These are phyloP conservation scores for Drosophila multiciliata DNA, from an alignment of 2,888 invertebrate species.

Conservation along the genomic window DNA sequence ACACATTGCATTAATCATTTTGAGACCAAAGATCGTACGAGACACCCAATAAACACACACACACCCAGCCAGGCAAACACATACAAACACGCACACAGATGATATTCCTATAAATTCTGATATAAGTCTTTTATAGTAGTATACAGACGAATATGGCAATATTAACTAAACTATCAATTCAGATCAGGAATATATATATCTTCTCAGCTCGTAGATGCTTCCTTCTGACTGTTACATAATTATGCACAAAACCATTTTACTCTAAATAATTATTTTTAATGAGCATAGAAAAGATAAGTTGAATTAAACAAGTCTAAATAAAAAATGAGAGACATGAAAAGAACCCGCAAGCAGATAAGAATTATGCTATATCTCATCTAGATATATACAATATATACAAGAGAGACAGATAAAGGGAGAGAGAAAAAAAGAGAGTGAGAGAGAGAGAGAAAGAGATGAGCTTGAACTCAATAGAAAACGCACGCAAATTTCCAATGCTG, in stretches of 20 bases:
- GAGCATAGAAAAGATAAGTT: neutral
- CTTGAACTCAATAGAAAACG: neutral
- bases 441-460: neutral
- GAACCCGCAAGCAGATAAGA: neutral
- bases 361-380: neutral
- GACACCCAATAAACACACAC: slow-evolving; percentile 56
- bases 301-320: slow-evolving; percentile 10
- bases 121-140: neutral
- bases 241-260: neutral
- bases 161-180: neutral
- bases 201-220: neutral
- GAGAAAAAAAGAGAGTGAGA: neutral
- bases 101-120: slow-evolving; percentile 2
- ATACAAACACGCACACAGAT: slow-evolving; percentile 25
- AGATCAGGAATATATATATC: neutral
- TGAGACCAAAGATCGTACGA: slow-evolving; percentile 33
- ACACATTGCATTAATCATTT: slow-evolving; percentile 55
- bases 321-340: neutral
- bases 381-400: neutral
- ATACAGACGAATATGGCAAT: neutral
- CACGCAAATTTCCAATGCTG: slow-evolving; percentile 26
- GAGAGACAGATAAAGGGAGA: neutral
- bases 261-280: neutral
- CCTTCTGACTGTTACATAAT: neutral
- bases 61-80: slow-evolving; percentile 28